Base-by-base conservation (phyloP, 1,140 invertebrate species). In the Heliconius himera region DNA sequence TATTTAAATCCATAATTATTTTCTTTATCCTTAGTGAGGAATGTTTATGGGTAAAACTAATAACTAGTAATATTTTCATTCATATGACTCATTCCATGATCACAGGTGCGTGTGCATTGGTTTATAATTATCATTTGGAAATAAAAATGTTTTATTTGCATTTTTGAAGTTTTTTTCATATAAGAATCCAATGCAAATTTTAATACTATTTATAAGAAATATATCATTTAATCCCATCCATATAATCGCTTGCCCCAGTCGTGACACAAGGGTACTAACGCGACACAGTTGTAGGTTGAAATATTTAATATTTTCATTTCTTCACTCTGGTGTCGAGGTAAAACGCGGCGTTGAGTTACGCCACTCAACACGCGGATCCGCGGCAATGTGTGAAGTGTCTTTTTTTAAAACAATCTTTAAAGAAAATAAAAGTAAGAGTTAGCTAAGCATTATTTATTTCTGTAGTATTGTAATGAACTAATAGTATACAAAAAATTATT, bases 71-170 rank as follows among this genome's bases (percentile, higher is more conserved):
- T 73, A 70, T 74, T 83, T 76, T 81, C 78, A 79, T 78, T 81
- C 73, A 78, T 78, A 72, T 81, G 74, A 84, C 79, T 84, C 83
- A 84, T 84, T 84, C 83, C 83, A 84, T 80, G 22, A 77, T 74
- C 81, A 80, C 78, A 79, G 81, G 78, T 79, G 81, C 76, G 78
- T 78, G 78, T 77, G 80, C 66, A 79, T 79, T 80, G 75, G 77
- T 82, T 78, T 49, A 78, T 82, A 66, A 82, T 73, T 79, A 80
- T 81, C 73, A 81, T 77, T 78, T 77, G 73, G 74, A 80, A 78
- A 70, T 77, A 81, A 78, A 74, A 56, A 76, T 81, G 76, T 81
- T 81, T 81, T 81, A 76, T 81, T 81, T 81, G 77, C 79, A 71
- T 38, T 51, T 20, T 72, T 38, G 36, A 13, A 71, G 26, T 33